phyloP scores from a whole-genome alignment of 2,797 vertebrate species.

The Anas bernieri region DNA sequence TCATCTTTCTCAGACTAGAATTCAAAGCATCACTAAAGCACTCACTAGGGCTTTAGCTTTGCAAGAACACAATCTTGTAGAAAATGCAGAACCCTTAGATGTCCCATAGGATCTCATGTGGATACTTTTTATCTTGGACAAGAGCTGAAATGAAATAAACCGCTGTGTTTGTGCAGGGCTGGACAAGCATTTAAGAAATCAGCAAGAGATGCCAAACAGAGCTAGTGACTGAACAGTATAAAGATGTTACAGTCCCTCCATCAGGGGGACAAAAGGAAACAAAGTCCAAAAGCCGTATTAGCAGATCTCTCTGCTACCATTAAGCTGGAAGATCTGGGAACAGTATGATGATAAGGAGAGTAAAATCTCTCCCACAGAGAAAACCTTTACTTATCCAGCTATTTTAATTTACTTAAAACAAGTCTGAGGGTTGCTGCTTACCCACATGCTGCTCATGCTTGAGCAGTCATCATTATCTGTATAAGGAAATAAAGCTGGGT shows the following conservation, averaged over 20 bases:
- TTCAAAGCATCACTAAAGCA: not conserved
- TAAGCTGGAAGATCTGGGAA: not conserved
- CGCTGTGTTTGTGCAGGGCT: not conserved
- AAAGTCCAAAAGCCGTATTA: not conserved
- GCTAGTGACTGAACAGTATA: not conserved
- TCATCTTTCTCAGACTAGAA: not conserved
- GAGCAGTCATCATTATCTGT: conserved; percentile 21
- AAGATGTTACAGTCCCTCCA: not conserved
- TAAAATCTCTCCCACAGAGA: not conserved
- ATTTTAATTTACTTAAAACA: conserved; percentile 3
- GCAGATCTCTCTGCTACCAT: not conserved
- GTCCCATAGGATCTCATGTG: not conserved
- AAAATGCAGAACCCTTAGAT: not conserved
- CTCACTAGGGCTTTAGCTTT: not conserved
- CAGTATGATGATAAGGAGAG: not conserved
- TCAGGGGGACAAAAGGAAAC: not conserved
- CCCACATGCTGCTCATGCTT: conserved; percentile 19
- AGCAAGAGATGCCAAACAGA: not conserved
- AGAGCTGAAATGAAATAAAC: conserved; percentile 25
- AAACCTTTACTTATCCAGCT: conserved; percentile 1
- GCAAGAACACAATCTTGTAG: not conserved
- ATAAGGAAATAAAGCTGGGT: conserved; percentile 45
- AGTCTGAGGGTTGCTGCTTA: conserved; percentile 26
- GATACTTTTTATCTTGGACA: not conserved
- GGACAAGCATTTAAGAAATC: not conserved